Base-by-base conservation (phyloP, 23 tunicate species). In the Diplosoma virens region DNA sequence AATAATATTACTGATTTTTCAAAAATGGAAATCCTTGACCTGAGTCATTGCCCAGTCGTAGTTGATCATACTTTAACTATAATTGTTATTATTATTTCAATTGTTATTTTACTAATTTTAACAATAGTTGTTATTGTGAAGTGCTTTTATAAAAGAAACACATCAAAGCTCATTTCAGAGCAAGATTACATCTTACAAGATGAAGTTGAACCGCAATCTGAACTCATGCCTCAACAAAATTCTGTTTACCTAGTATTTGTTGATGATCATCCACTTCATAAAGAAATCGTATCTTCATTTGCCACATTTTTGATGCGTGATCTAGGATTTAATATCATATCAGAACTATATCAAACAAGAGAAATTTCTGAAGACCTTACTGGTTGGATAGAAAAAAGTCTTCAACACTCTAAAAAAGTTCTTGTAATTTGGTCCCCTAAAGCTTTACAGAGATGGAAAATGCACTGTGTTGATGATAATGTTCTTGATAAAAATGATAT, bases 351-450 rank as follows among this genome's bases (percentile, higher is more conserved):
- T 79, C 58, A 87, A n/a, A 32, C 34, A 25, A 41, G 53, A 14
- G 58, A 34, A 0, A 71, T 75, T 22, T 47, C 45, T 32, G 20
- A 47, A 0, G 67, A 74, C 26, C 69, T 18, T 29, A 26, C 76
- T 22, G 32, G 25, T n/a, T 87, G 84, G 79, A 87, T 87, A 71
- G 47, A 73, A 18, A 67, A 58, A 1, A 63, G 67, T 25, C 26
- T 87, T 23, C n/a, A 48, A 23, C 34, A 48, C 25, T 81, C 86
- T 16, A 76, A 87, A 33, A 87, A 87, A 68, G 75, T 81, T 7
- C 37, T 87, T 34, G 58, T 80, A 0, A 80, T 87, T 33, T 87
- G 94, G 81, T 87, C 94, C 0, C 76, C 77, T 11, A 83, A 54
- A 18, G 79, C 94, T 2, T 25, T 21, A 0, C 28, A 22, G 14